Evolutionary conservation across 2,113 vertebrate species (phyloP).

Genomic region (Apodemus sylvaticus): DNA sequence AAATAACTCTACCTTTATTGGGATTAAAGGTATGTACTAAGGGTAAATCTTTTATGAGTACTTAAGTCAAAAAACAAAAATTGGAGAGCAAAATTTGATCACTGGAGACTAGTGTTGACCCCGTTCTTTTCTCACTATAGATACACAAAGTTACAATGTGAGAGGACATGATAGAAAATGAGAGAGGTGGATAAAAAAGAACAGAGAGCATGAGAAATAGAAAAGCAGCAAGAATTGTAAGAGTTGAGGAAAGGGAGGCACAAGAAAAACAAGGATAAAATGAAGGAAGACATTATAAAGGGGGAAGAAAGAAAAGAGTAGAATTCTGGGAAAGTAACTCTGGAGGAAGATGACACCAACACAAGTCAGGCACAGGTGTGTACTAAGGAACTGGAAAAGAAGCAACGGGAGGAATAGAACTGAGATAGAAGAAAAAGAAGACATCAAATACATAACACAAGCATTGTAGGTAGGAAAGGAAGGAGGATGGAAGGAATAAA

Average conservation of each 20-base stretch:
- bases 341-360: not conserved
- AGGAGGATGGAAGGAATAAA: not conserved
- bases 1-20: no score
- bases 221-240: no score
- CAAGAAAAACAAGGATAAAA: not conserved
- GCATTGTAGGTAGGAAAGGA: not conserved
- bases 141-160: not conserved
- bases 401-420: rapidly evolving
- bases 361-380: no score
- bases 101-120: not conserved
- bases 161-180: not conserved
- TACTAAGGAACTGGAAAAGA: not conserved
- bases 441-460: no score
- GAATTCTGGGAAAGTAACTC: not conserved
- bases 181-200: no score
- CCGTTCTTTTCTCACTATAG: not conserved
- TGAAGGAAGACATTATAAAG: not conserved
- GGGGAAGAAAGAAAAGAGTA: not conserved
- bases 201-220: not conserved
- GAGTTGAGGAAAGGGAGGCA: not conserved
- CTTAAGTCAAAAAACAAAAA: not conserved
- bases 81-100: not conserved
- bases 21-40: no score
- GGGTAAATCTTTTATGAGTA: not conserved
- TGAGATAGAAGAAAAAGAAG: not conserved